Percentiles rank a stretch among this genome's conserved stretches.
Evolutionary conservation across 2,888 invertebrate genomes (phyloP).

Genomic region (Cantharis flavilabris): DNA sequence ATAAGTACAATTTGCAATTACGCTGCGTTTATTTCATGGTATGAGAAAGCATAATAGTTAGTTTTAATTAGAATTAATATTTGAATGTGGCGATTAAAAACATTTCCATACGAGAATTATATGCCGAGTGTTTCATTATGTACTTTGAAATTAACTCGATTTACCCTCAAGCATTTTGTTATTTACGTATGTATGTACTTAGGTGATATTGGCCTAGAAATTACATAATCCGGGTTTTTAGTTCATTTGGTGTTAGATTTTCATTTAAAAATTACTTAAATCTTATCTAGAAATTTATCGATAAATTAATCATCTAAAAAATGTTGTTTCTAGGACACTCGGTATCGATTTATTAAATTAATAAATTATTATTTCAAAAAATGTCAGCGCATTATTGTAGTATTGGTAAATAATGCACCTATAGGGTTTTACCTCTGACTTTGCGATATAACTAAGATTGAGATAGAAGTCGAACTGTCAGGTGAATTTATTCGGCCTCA

Average conservation of each 20-base stretch:
- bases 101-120: conserved; percentile 7
- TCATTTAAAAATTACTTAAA: conserved; percentile 7
- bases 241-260: conserved; percentile 27
- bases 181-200: conserved; percentile 5
- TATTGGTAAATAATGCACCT: not conserved
- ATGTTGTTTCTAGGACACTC: not conserved
- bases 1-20: not conserved
- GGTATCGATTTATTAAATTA: no score
- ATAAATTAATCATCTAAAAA: not conserved
- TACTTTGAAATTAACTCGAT: not conserved
- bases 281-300: not conserved
- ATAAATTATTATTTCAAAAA: no score
- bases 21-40: conserved; percentile 19
- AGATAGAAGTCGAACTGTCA: no score
- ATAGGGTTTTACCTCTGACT: no score
- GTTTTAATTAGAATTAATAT: conserved; percentile 28
- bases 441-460: no score
- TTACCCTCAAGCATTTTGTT: not conserved
- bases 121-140: not conserved
- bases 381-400: no score
- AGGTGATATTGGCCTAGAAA: conserved; percentile 35
- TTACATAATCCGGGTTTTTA: conserved; percentile 36
- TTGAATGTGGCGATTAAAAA: conserved; percentile 21
- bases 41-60: conserved; percentile 25
- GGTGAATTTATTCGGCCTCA: no score